Percentiles rank a stretch among this genome's conserved stretches.
Conservation (phyloP, 2,888 invertebrate genomes). For the Nomada flava region DNA sequence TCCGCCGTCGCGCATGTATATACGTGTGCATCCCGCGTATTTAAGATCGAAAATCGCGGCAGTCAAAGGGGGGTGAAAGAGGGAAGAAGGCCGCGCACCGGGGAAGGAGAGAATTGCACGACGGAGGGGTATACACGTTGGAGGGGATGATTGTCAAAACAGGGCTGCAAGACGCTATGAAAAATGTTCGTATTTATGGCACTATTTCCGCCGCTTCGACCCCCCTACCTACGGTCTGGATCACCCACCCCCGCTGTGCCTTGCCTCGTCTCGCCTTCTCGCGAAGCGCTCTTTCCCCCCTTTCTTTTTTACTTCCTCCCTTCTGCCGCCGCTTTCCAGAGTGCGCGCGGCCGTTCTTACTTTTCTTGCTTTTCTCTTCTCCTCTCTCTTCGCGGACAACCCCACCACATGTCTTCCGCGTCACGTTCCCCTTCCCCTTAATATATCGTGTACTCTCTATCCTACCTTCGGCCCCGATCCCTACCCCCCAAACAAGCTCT, state of each 20-base stretch:
- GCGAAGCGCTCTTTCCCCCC: constrained; percentile 42
- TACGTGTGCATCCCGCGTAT: constrained; percentile 59
- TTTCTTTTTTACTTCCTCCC: constrained; percentile 69
- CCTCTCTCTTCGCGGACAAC: constrained; percentile 48
- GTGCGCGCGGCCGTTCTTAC: constrained; percentile 65
- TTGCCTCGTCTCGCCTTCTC: constrained; percentile 50
- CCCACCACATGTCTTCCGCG: constrained; percentile 53
- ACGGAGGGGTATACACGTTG: constrained; percentile 42
- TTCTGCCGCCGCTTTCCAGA: constrained; percentile 70
- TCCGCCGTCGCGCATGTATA: constrained; percentile 14
- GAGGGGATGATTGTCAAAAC: constrained; percentile 80
- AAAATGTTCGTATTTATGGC: constrained; percentile 82
- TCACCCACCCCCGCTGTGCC: constrained; percentile 47
- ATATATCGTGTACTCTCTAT: constrained; percentile 47
- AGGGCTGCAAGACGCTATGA: constrained; percentile 80
- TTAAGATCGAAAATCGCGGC: constrained; percentile 63
- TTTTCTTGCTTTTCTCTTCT: constrained; percentile 61
- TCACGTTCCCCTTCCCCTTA: constrained; percentile 26
- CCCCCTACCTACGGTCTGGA: constrained; percentile 54
- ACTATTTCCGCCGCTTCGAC: constrained; percentile 79
- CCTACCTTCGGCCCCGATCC: constrained; percentile 54
- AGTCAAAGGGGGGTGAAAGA: not conserved
- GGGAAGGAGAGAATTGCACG: constrained; percentile 54
- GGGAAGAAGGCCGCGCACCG: constrained; percentile 47
- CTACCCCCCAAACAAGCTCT: constrained; percentile 54